Evolutionary conservation across 2,888 invertebrate species (phyloP).

Genomic region (Gymnoscelis rufifasciata): DNA sequence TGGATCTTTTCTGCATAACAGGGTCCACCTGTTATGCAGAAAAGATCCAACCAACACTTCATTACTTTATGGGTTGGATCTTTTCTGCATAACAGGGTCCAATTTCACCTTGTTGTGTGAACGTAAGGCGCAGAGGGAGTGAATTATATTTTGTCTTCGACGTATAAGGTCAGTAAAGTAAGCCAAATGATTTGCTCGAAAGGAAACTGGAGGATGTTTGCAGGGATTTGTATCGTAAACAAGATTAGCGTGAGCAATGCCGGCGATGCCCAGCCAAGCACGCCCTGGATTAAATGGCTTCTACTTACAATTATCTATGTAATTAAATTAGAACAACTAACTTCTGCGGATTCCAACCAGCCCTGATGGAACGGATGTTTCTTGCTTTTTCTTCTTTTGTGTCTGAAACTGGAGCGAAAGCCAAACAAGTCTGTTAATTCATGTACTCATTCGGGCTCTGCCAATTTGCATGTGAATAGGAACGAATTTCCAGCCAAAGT

Average conservation of each 20-base stretch:
- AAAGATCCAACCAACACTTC: no score
- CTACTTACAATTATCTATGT: constrained; percentile 45
- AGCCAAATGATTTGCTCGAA: constrained; percentile 28
- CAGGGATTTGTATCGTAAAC: constrained; percentile 53
- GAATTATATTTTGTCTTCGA: not conserved
- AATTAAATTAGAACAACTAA: constrained; percentile 40
- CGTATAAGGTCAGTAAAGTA: constrained; percentile 27
- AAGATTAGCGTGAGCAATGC: constrained; percentile 52
- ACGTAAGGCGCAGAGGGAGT: not conserved
- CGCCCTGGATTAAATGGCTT: constrained; percentile 43
- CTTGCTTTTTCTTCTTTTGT: constrained; percentile 15
- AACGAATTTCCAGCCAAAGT: constrained; percentile 20
- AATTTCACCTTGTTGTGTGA: not conserved
- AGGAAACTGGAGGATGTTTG: constrained; percentile 31
- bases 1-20: no score
- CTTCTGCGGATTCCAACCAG: constrained; percentile 9
- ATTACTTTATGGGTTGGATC: no score
- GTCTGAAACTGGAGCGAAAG: constrained; percentile 9
- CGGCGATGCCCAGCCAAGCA: constrained; percentile 38
- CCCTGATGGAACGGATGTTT: constrained; percentile 18
- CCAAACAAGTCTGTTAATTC: constrained; percentile 10
- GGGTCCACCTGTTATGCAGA: no score
- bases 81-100: no score
- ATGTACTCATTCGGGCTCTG: constrained; percentile 16
- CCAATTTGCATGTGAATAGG: constrained; percentile 29